A percentile compares a stretch with the other conserved stretches of the same genome.
Evolutionary conservation across 2,113 vertebrate genomes (phyloP).

Genomic region (Ranitomeya imitator): DNA sequence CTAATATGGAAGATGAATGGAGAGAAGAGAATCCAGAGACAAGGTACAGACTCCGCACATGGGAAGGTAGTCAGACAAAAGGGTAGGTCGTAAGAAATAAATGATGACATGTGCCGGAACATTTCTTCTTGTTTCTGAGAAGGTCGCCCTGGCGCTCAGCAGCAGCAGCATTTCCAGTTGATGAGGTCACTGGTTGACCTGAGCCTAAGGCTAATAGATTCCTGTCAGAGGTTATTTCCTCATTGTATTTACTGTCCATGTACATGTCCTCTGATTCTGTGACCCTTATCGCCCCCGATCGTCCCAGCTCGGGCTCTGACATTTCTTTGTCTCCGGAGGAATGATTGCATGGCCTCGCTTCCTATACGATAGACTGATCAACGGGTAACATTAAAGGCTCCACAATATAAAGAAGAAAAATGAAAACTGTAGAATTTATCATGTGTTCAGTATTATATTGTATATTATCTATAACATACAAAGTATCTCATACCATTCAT

Average conservation of each 20-base stretch:
- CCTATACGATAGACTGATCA: not conserved
- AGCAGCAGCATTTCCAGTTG: not conserved
- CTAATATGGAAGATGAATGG: too few species aligned
- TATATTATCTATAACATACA: too few species aligned
- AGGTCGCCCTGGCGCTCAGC: not conserved
- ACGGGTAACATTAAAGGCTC: not conserved
- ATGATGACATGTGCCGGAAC: not conserved
- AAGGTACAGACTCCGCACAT: too few species aligned
- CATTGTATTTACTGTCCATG: not conserved
- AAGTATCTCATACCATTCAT: too few species aligned
- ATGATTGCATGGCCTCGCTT: not conserved
- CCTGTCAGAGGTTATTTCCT: not conserved
- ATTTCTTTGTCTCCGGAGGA: not conserved
- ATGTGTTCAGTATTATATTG: too few species aligned
- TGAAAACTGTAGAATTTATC: too few species aligned
- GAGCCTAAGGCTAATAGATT: not conserved
- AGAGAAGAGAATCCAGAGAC: too few species aligned
- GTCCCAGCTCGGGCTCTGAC: not conserved
- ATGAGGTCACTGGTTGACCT: not conserved
- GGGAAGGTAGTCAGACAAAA: too few species aligned
- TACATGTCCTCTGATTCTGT: not conserved
- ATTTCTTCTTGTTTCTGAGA: not conserved
- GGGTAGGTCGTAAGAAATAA: too few species aligned
- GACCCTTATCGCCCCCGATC: not conserved
- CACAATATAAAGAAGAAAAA: not conserved